Evolutionary conservation across 2,797 vertebrate species (phyloP).

Genomic region (Cottoperca gobio): DNA sequence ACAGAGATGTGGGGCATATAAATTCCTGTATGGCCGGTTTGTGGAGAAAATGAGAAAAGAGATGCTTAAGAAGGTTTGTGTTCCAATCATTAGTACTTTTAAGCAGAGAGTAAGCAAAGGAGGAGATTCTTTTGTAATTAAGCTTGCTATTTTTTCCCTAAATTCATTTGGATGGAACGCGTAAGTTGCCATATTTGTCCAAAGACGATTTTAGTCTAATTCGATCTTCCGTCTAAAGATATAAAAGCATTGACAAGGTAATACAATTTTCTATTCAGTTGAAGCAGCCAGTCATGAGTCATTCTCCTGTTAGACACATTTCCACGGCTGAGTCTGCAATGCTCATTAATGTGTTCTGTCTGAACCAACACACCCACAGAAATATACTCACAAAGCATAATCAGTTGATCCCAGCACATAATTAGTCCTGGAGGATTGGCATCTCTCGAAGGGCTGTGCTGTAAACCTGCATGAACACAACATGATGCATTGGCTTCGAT

Average conservation of each 20-base stretch:
- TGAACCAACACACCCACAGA: constrained; percentile 45
- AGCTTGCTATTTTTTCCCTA: neutral
- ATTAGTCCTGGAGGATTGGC: constrained; percentile 38
- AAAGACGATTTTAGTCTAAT: neutral
- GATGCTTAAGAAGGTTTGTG: neutral
- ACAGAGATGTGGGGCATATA: constrained; percentile 33
- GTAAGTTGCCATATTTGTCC: neutral
- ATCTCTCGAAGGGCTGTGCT: constrained; percentile 14
- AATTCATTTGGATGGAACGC: neutral
- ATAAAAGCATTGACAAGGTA: neutral
- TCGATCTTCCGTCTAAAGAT: neutral
- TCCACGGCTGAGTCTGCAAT: constrained; percentile 35
- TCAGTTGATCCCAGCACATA: constrained; percentile 43
- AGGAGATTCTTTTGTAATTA: neutral
- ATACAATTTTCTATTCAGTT: neutral
- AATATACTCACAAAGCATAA: constrained; percentile 42
- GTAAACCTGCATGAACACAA: constrained; percentile 19
- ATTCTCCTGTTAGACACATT: constrained; percentile 37
- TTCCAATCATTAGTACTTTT: neutral
- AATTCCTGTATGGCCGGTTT: constrained; percentile 10
- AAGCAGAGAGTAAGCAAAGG: neutral
- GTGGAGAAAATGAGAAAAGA: constrained; percentile 6
- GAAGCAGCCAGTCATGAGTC: constrained; percentile 25
- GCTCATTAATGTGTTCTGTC: constrained; percentile 46
- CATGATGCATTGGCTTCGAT: neutral